Evolutionary conservation across 2,888 invertebrate genomes (phyloP), one percentile per base, ranked within the genome.

Genomic region (Oligia latruncula): DNA sequence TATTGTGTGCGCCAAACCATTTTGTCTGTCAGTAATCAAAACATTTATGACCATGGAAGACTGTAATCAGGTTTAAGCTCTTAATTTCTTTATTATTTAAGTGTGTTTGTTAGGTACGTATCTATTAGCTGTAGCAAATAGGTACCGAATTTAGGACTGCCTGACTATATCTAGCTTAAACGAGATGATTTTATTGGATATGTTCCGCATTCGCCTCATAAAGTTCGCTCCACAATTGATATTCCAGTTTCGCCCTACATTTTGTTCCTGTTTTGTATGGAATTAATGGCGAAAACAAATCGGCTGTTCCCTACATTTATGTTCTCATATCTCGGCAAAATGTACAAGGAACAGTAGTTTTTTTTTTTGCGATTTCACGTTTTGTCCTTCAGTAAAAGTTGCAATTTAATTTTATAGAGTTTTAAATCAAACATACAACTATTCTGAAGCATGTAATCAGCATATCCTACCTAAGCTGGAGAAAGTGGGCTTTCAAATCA

Each of bases 21-120:
- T 15, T 40, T 58, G 65, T 13, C 17, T 43, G 60, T 66, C 35
- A 52, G 79, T 71, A 46, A 60, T 78, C 66, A 71, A 65, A 71
- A 71, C 66, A 71, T 62, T 60, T 65, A 77, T 15, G 23, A 70
- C 52, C 66, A 72, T 29, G n/a, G 35, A 65, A 58, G 17, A 9
- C 23, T 80, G 52, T 65, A 15, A 52, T 46, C 55, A 55, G 46
- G n/a, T 58, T 66, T 67, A 49, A 67, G 60, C 20, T 40, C 64
- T 55, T 46, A 4, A 65, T 58, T 58, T 49, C 6, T 72, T 20
- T 6, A 40, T 62, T 55, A 13, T n/a, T 68, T 11, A 17, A 49
- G 35, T 35, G 2, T 46, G 65, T 35, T 43, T 35, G 1, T n/a
- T 49, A 29, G 17, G 23, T 46, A 35, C 4, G 11, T 46, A 43